These are phyloP conservation scores for Odiellus spinosus DNA, from an alignment of 2,888 invertebrate genomes.

Conservation along the genomic window DNA sequence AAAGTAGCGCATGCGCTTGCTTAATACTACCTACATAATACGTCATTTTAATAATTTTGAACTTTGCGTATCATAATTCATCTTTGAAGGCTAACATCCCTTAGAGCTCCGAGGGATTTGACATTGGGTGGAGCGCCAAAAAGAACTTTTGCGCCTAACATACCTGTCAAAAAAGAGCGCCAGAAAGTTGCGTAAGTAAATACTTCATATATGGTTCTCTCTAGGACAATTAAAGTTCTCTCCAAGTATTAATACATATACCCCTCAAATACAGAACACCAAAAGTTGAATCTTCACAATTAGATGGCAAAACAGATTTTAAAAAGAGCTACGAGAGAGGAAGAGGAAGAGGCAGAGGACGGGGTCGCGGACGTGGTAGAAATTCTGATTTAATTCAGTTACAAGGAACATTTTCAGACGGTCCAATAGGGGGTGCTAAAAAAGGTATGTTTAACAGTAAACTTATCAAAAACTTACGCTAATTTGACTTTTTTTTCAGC, in stretches of 20 bases:
- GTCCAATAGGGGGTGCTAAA: neutral
- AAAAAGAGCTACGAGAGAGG: neutral
- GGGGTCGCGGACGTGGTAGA: slow-evolving; percentile 1
- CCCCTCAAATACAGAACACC: no score
- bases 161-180: slow-evolving; percentile 11
- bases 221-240: no score
- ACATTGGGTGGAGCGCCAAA: slow-evolving; percentile 12
- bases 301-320: no score
- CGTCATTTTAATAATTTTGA: no score
- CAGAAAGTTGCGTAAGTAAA: neutral
- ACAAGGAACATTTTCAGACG: slow-evolving; percentile 8
- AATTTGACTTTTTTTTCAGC: neutral
- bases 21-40: no score
- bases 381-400: slow-evolving; percentile 6
- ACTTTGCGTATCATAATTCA: no score
- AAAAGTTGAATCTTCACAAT: no score
- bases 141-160: slow-evolving; percentile 13
- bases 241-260: no score
- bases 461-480: no score
- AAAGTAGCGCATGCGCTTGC: no score
- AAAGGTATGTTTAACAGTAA: no score
- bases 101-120: slow-evolving; percentile 12
- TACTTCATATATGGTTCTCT: neutral
- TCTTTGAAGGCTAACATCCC: slow-evolving; percentile 13
- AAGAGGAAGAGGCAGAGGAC: slow-evolving; percentile 5